phyloP scores from a whole-genome alignment of 2,113 vertebrate genomes.

The Odontophorus gujanensis region DNA sequence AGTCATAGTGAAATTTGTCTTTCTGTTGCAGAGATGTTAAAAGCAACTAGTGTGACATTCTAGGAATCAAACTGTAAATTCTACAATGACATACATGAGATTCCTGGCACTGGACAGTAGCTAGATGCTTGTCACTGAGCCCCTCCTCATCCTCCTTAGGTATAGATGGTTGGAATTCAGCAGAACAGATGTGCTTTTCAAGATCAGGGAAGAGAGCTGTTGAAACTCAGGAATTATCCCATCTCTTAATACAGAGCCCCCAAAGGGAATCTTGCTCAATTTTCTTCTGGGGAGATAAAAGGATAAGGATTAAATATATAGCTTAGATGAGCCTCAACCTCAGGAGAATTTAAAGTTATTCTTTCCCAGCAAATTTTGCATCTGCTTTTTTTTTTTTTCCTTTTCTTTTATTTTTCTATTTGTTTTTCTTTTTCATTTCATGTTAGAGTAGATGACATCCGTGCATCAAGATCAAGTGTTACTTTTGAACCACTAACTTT shows the following conservation, averaged over 20 bases:
- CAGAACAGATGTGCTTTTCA: conserved; percentile 7
- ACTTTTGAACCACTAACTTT: neutral
- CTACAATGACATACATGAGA: neutral
- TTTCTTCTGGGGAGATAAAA: neutral
- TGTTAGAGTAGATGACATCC: neutral
- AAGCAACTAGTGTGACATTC: conserved; percentile 1
- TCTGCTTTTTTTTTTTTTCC: neutral
- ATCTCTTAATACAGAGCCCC: neutral
- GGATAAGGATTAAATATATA: neutral
- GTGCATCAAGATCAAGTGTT: neutral
- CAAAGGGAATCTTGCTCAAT: neutral
- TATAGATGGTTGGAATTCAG: neutral
- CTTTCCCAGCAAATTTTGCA: neutral
- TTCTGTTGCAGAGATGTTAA: conserved; percentile 9
- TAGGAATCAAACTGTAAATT: conserved; percentile 1
- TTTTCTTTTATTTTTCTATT: too few relatives aligned
- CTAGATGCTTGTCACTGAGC: conserved; percentile 2
- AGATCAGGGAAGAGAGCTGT: neutral
- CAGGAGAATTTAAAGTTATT: neutral
- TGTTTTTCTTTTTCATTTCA: neutral
- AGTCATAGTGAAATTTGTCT: neutral
- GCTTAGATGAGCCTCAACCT: neutral
- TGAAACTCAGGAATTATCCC: neutral
- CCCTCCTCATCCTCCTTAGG: conserved; percentile 1
- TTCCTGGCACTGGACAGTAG: neutral